A percentile compares a stretch with the other conserved stretches of the same genome.
Conservation (phyloP, 2,797 vertebrate species). For the Lemur catta region DNA sequence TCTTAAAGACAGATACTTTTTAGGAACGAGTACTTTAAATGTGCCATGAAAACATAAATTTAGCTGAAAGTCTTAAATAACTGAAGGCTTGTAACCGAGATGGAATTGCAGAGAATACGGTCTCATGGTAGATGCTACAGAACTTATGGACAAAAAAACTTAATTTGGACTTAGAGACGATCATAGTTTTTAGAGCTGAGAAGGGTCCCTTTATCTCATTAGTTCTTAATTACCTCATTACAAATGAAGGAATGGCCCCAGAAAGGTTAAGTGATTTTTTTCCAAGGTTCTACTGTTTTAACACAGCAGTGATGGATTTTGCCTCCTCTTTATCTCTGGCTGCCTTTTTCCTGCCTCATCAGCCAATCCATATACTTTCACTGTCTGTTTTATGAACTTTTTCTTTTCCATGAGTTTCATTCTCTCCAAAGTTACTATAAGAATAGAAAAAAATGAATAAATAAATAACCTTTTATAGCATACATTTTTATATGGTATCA, state of each 20-base stretch:
- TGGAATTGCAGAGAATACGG: neutral
- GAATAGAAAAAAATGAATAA: neutral
- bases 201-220: neutral
- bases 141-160: neutral
- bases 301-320: neutral
- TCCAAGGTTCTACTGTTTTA: neutral
- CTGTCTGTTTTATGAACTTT: neutral
- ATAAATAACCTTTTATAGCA: neutral
- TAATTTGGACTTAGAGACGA: neutral
- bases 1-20: neutral
- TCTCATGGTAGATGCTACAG: neutral
- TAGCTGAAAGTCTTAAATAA: neutral
- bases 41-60: neutral
- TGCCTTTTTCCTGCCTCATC: neutral
- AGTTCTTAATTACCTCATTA: neutral
- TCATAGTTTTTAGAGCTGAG: neutral
- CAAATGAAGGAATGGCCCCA: neutral
- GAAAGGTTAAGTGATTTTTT: neutral
- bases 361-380: neutral
- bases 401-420: neutral
- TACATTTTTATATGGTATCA: neutral
- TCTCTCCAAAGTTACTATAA: neutral
- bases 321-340: neutral
- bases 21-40: neutral
- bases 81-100: neutral